Evolutionary conservation across 2,888 invertebrate genomes (phyloP), one percentile per base, ranked within the genome.

Genomic region (Hoplodrina blanda): DNA sequence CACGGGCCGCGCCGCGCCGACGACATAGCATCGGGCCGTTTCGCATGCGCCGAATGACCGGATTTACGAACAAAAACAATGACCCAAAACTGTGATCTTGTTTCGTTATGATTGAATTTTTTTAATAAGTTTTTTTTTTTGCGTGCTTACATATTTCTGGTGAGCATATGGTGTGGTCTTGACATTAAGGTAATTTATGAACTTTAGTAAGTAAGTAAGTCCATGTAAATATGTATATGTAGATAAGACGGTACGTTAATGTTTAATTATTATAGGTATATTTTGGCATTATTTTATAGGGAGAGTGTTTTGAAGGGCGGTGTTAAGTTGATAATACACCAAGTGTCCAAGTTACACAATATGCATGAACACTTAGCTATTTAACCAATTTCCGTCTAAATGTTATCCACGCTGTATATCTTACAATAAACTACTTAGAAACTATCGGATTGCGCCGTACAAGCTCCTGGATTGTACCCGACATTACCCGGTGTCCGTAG

Each of bases 21-120:
- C 92, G 92, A 93, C 94, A 94, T 90, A 90, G 89, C 93, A 91
- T 90, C 93, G 91, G 90, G 84, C 88, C 86, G 88, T 83, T 87
- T 87, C 87, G 87, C 90, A 87, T 90, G 90, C 89, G 89, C 89
- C 83, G 83, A 90, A 89, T 91, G 90, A 89, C 90, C 90, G 88
- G 90, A 89, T 91, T 92, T 90, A 85, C 85, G 75, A 76, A 90
- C 85, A 85, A 87, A 88, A 91, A 89, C 88, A 88, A 82, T 88
- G 82, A 86, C 83, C 84, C 82, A 79, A 85, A 85, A 85, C 56
- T 76, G 69, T 74, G 80, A 78, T 83, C 77, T 83, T 71, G 79
- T 81, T 81, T 81, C 70, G 52, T 69, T 73, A 60, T 75, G 79
- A 82, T 78, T 73, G 66, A 79, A 73, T 74, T 83, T 75, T 71